Evolutionary conservation across 2,888 invertebrate genomes (phyloP).

Genomic region (Heteromyza rotundicornis): DNA sequence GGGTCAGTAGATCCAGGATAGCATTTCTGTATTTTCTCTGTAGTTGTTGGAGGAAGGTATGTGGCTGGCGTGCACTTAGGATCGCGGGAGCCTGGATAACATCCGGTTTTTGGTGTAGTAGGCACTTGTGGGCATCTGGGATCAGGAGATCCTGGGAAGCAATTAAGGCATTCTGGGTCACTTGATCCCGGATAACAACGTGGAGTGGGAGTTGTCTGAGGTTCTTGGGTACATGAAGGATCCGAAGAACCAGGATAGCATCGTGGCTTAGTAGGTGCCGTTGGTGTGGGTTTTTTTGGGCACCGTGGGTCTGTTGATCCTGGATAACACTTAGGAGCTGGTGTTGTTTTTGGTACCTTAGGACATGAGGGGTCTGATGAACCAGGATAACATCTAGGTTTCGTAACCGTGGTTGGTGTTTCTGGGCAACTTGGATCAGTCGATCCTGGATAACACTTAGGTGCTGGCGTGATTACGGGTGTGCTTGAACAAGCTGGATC

Average conservation of each 20-base stretch:
- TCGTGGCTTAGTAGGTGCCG: constrained; percentile 38
- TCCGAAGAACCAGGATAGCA: constrained; percentile 56
- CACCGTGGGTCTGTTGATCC: constrained; percentile 41
- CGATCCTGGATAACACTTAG: constrained; percentile 52
- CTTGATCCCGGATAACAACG: constrained; percentile 51
- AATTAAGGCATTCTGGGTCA: constrained; percentile 12
- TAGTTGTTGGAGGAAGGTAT: constrained; percentile 27
- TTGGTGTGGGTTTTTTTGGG: constrained; percentile 28
- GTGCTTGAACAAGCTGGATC: constrained; percentile 31
- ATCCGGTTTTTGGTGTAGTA: constrained; percentile 36
- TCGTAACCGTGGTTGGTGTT: constrained; percentile 17
- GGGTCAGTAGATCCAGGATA: no score
- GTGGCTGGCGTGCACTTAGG: constrained; percentile 51
- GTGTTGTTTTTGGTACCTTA: constrained; percentile 38
- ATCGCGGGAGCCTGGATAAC: constrained; percentile 55
- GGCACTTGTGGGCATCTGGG: constrained; percentile 29
- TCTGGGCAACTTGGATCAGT: constrained; percentile 44
- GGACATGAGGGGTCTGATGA: constrained; percentile 29
- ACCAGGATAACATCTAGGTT: constrained; percentile 32
- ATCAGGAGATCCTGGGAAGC: no score
- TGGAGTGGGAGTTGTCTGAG: constrained; percentile 42
- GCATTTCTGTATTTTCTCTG: no score
- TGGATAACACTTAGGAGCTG: constrained; percentile 43
- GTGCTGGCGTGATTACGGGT: constrained; percentile 22
- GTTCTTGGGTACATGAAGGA: constrained; percentile 32